A percentile compares a stretch with the other conserved stretches of the same genome.
phyloP scores from a whole-genome alignment of 2,888 invertebrate genomes.

The Callyntrura sp. region DNA sequence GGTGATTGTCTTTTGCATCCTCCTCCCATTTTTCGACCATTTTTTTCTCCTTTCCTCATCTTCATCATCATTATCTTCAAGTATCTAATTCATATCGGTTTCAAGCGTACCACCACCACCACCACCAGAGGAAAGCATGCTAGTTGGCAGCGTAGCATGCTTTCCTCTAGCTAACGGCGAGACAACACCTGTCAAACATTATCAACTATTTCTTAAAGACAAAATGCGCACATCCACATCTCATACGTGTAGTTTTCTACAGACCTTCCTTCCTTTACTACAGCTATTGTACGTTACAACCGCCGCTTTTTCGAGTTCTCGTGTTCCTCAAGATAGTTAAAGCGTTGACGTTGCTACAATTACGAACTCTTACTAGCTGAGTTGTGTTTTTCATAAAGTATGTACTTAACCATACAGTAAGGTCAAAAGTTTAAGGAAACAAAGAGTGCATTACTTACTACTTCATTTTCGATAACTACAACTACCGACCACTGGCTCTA shows the following conservation, averaged over 20 bases:
- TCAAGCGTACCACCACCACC: neutral
- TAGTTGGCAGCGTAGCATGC: neutral
- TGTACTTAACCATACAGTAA: neutral
- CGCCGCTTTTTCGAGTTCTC: neutral
- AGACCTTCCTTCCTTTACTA: neutral
- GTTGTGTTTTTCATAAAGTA: neutral
- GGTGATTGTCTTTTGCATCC: neutral
- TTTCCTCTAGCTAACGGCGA: slow-evolving; percentile 64
- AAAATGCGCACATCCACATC: neutral
- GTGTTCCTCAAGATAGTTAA: neutral
- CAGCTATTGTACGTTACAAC: neutral
- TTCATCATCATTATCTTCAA: slow-evolving; percentile 10
- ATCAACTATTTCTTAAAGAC: slow-evolving; percentile 10
- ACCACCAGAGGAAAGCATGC: neutral
- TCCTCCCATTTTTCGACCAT: neutral
- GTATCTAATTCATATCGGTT: slow-evolving; percentile 5
- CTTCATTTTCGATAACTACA: too few relatives aligned
- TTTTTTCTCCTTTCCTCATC: neutral
- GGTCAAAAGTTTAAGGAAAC: slow-evolving; percentile 12
- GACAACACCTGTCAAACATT: slow-evolving; percentile 60
- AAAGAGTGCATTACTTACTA: neutral
- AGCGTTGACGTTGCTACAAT: neutral
- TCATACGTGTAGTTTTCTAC: neutral
- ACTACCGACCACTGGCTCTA: too few relatives aligned
- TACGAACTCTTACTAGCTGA: slow-evolving; percentile 27